Base-by-base conservation (phyloP, 2,888 invertebrate species). In the Panopea generosa region DNA sequence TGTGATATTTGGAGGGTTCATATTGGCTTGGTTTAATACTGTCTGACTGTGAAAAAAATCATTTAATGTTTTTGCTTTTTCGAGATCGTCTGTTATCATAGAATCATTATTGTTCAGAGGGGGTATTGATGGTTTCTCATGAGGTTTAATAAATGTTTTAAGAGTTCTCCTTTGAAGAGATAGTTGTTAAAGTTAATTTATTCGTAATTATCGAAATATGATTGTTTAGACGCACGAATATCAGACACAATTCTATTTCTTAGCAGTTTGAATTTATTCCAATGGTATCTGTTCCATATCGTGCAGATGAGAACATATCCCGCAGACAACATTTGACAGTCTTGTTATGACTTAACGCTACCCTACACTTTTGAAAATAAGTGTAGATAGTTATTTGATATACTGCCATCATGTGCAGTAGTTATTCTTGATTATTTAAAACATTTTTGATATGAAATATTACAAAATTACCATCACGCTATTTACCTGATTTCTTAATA, bases 401-500 rank as follows among this genome's bases (percentile, higher is more conserved):
- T n/a, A n/a, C n/a, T n/a, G n/a, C n/a, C n/a, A 45, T n/a, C 45
- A 45, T 3, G 45, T 45, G 3, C 16, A 45, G 16, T 45, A 16
- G 6, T 45, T 45, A 9, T n/a, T 9, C 6, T 45, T 6, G 4
- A 4, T 6, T 16, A 45, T 45, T n/a, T n/a, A 9, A 9, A 9
- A 9, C 16, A 4, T 9, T 45, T 45, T 4, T 4, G 16, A 45
- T 45, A 16, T 45, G 3, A 9, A 3, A 50, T n/a, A n/a, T n/a
- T n/a, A n/a, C n/a, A n/a, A n/a, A n/a, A n/a, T n/a, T n/a, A n/a
- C n/a, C n/a, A n/a, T n/a, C n/a, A n/a, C n/a, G n/a, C n/a, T n/a
- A n/a, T 49, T 11, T 47, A 81, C 81, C 81, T 53, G 56, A 70
- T 50, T 81, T 77, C 74, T 77, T 77, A 2, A 81, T 67, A 52